Percentiles rank a stretch among this genome's conserved stretches.
Conservation (phyloP, 2,888 invertebrate genomes). For the Pteria penguin region DNA sequence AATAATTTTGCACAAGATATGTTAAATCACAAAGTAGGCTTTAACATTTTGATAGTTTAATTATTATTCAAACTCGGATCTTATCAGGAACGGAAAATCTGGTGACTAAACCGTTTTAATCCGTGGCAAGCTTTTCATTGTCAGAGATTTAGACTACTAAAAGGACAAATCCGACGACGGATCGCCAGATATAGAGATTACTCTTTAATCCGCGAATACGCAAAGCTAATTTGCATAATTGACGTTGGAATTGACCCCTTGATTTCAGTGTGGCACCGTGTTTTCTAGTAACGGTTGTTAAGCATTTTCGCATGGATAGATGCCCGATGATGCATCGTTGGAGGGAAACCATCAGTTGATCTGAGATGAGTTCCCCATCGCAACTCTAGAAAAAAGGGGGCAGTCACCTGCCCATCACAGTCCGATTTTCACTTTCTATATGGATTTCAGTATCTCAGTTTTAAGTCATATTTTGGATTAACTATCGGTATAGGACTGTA, state of each 20-base stretch:
- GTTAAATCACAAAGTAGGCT: neutral
- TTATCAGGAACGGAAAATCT: no score
- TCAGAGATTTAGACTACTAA: conserved; percentile 5
- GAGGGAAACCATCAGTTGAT: neutral
- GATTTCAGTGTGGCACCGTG: neutral
- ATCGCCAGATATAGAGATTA: neutral
- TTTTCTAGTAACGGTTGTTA: neutral
- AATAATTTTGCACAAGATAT: neutral
- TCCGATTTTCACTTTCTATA: neutral
- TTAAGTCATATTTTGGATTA: neutral
- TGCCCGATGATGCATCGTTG: neutral
- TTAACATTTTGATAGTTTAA: neutral
- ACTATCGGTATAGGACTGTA: neutral
- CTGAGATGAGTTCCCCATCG: no score
- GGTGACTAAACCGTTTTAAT: neutral
- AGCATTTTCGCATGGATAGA: neutral
- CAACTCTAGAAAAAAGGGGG: neutral
- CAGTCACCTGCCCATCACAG: neutral
- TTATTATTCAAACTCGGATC: neutral
- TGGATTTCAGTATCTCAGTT: neutral
- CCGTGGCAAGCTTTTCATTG: conserved; percentile 13
- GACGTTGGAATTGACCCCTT: conserved; percentile 18
- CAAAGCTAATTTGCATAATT: conserved; percentile 31
- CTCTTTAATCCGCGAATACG: neutral
- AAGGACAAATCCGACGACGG: conserved; percentile 2